Conservation (phyloP, 2,113 vertebrate species). For the Crotophaga sulcirostris region DNA sequence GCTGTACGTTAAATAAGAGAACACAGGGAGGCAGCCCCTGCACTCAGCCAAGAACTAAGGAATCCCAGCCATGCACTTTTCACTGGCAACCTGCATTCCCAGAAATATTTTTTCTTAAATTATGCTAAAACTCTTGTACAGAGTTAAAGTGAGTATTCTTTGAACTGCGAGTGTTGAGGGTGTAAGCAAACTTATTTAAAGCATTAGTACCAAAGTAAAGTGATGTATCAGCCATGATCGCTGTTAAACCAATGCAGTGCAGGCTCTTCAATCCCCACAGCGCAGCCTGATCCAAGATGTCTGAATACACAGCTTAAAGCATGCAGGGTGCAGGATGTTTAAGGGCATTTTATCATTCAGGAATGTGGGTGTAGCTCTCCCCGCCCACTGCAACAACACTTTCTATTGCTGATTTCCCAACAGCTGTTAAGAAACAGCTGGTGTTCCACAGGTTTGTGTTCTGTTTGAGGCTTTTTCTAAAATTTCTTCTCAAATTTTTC, state of each 20-base stretch:
- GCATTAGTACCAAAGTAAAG: neutral
- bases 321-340: neutral
- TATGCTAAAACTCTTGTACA: neutral
- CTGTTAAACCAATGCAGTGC: fast-evolving
- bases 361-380: slow-evolving; percentile 30
- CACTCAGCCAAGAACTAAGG: neutral
- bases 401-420: slow-evolving; percentile 30
- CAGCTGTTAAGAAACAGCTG: slow-evolving; percentile 9
- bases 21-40: neutral
- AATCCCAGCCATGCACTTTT: neutral
- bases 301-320: neutral
- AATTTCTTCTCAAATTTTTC: too few relatives aligned
- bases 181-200: neutral
- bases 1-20: neutral
- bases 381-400: neutral
- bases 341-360: neutral
- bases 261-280: neutral
- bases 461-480: neutral
- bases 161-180: neutral
- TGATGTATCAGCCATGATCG: neutral
- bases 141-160: neutral
- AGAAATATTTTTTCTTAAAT: neutral
- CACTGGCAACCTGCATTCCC: neutral
- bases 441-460: neutral
- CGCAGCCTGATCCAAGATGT: neutral